Percentiles rank a stretch among this genome's conserved stretches.
phyloP scores from a whole-genome alignment of 64 coral and sea anemone species.

The Acropora tenuis region DNA sequence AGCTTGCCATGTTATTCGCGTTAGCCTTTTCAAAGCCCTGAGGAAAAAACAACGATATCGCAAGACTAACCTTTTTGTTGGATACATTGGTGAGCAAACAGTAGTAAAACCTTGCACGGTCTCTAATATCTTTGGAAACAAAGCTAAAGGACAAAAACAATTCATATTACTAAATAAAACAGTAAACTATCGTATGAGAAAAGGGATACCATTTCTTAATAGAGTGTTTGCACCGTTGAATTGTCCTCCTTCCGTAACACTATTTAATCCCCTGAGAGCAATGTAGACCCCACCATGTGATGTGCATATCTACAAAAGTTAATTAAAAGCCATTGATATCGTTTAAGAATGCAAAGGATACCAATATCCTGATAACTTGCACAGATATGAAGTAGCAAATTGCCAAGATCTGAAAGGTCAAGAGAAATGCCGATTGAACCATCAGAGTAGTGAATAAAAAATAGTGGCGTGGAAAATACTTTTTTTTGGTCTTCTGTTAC shows the following conservation, averaged over 20 bases:
- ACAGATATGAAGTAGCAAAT: constrained; percentile 73
- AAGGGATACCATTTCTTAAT: not conserved
- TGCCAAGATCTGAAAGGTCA: constrained; percentile 80
- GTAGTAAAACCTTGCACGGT: constrained; percentile 90
- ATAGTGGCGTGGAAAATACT: not conserved
- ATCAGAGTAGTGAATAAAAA: not conserved
- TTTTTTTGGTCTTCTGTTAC: too few species aligned
- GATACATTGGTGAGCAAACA: constrained; percentile 83
- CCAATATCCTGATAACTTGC: constrained; percentile 82
- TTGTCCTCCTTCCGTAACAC: too few species aligned
- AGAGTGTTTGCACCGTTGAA: too few species aligned
- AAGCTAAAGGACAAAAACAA: constrained; percentile 10
- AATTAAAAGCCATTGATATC: not conserved
- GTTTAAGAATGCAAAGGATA: constrained; percentile 70
- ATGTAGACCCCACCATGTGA: not conserved
- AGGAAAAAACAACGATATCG: too few species aligned
- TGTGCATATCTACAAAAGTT: not conserved
- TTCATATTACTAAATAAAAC: not conserved
- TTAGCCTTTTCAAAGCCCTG: too few species aligned
- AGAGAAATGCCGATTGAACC: not conserved
- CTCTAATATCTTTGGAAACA: constrained; percentile 65
- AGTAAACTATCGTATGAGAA: not conserved
- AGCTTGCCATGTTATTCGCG: too few species aligned
- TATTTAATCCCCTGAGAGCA: too few species aligned
- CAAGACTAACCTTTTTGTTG: constrained; percentile 68